Base-by-base conservation (phyloP, 2,113 vertebrate genomes). In the Grus americana region DNA sequence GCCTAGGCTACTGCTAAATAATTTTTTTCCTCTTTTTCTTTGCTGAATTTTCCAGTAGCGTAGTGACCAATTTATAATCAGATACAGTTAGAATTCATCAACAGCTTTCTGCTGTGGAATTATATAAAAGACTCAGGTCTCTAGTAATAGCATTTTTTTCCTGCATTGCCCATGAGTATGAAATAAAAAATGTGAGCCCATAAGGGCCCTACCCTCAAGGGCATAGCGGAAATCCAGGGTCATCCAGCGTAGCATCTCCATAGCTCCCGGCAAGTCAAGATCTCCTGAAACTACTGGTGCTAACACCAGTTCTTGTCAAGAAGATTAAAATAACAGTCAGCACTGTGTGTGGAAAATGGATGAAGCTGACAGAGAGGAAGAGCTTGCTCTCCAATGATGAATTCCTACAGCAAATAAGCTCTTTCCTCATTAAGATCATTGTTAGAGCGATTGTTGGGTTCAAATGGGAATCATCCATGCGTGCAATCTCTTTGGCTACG, bases 311-410 rank as follows among this genome's bases (percentile, higher is more conserved):
- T 72, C 42, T 54, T 36, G 26, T 26, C 32, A 66, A n/a, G 34
- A 57, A 79, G 44, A 59, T 75, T 40, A 38, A 63, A 67, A 5
- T 21, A 34, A 17, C 13, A 44, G 14, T 21, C 52, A 78, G 10
- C 36, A 42, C 5, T 23, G 5, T 11, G 27, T 24, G n/a, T 46
- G 32, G 24, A 80, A 76, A 80, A 55, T 2, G 42, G 50, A 40
- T 36, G 50, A 52, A 76, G 23, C 11, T 47, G 67, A 47, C 49
- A 61, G 34, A 34, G 57, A 30, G n/a, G 27, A 67, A 70, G 24
- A 65, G 4, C 26, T 86, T 14, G 0, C 5, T 62, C 10, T 78
- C 27, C 24, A 52, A 0, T 22, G 38, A 36, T 11, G 24, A 55
- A 57, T 49, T 52, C 14, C 1, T 32, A 10, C 5, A 44, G 15